Base-by-base conservation (phyloP, 1,140 invertebrate genomes). In the Ceratina australensis region DNA sequence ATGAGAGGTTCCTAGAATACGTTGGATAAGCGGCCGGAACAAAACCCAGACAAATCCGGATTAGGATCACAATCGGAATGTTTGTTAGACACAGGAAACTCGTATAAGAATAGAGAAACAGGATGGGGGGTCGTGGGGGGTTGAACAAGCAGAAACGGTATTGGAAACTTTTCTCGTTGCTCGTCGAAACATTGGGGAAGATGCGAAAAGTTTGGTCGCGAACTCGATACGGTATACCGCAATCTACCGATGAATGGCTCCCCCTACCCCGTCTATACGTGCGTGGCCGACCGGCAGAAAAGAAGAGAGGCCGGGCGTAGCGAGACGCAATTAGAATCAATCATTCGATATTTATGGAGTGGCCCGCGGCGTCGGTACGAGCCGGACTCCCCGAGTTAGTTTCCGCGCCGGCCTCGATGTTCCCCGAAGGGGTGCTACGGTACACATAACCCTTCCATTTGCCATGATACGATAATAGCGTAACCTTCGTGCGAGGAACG, bases 391-490 rank as follows among this genome's bases (percentile, higher is more conserved):
- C 15, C 42, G 66, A 15, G 52, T 42, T 42, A 42, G 33, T 42
- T 71, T 72, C 33, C 50, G 28, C 52, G 42, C 54, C 56, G 47
- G 5, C 33, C 26, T 26, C 28, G 0, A 12, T 4, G 75, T 57
- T 74, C 22, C 77, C 63, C 63, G 71, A 67, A 42, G 63, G 77
- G 59, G 20, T 52, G 22, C 42, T 47, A 28, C 20, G n/a, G 68
- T 80, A 69, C 73, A 71, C 76, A 57, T 47, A 74, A 71, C 60
- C 78, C 74, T 84, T 81, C 60, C 81, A 56, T 74, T 63, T 72
- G 42, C 71, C 54, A 24, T 20, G 65, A 69, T 75, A 77, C 60
- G 65, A 68, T 84, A 84, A 84, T 84, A 56, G 73, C 65, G 82
- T 26, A 60, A 68, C 63, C 71, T 28, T 33, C 24, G 63, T 67